Conservation (phyloP, 2,888 invertebrate genomes). For the Hofmannophila pseudospretella region DNA sequence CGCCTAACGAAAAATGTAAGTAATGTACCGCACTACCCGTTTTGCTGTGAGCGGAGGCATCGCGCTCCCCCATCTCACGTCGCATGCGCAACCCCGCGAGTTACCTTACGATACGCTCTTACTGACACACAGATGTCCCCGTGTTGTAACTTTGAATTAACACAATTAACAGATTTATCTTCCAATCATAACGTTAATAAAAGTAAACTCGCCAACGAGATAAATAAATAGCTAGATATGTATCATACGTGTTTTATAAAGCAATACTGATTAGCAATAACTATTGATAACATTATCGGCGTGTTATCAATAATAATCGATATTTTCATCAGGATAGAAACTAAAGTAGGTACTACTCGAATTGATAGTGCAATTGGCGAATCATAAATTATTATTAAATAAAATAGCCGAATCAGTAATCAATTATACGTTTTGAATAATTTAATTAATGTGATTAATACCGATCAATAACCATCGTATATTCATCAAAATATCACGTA, state of each 20-base stretch:
- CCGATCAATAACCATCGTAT: not conserved
- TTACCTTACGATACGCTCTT: too few relatives aligned
- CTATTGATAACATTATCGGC: slow-evolving; percentile 1
- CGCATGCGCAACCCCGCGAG: too few relatives aligned
- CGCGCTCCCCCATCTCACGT: too few relatives aligned
- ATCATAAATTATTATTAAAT: not conserved
- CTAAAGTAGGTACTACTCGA: not conserved
- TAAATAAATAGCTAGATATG: not conserved
- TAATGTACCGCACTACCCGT: not conserved
- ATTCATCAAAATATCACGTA: not conserved
- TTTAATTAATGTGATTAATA: not conserved
- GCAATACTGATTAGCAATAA: not conserved
- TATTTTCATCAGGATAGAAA: slow-evolving; percentile 1
- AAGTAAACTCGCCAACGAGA: too few relatives aligned
- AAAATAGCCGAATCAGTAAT: not conserved
- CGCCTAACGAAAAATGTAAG: slow-evolving; percentile 1
- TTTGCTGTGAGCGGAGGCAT: too few relatives aligned
- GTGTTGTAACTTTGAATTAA: too few relatives aligned
- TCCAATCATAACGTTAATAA: not conserved
- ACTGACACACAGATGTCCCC: too few relatives aligned
- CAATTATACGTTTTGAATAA: slow-evolving; percentile 1
- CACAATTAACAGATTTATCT: too few relatives aligned
- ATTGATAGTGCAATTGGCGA: not conserved
- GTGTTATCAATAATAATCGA: slow-evolving; percentile 4
- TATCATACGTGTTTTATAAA: not conserved